These are phyloP conservation scores for Drosophila sulfurigaster DNA, from an alignment of 1,140 invertebrate genomes.

Conservation along the genomic window DNA sequence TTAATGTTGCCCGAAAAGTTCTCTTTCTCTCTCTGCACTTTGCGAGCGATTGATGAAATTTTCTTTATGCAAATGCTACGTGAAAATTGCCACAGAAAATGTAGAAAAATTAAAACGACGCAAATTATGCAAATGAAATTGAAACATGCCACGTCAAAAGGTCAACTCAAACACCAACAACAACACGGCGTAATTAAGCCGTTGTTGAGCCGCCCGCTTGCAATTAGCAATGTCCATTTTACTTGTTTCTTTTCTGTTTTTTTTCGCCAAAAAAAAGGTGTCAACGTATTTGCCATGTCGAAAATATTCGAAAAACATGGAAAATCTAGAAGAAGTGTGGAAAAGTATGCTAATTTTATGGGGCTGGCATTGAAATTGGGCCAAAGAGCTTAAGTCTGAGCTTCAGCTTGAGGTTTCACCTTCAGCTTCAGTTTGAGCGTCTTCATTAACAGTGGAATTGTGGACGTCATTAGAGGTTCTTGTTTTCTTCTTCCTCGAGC, in stretches of 20 bases:
- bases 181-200: constrained; percentile 69
- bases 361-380: constrained; percentile 69
- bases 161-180: constrained; percentile 58
- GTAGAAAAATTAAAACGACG: constrained; percentile 59
- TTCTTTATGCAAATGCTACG: constrained; percentile 65
- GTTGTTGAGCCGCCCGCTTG: constrained; percentile 69
- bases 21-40: neutral
- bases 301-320: constrained; percentile 57
- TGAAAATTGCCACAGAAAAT: constrained; percentile 54
- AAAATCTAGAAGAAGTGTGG: constrained; percentile 44
- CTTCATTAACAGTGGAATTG: constrained; percentile 47
- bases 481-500: constrained; percentile 11
- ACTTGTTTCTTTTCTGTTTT: constrained; percentile 27
- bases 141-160: constrained; percentile 50
- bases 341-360: constrained; percentile 75
- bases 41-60: constrained; percentile 32
- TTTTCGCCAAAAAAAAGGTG: constrained; percentile 52
- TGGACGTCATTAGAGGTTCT: constrained; percentile 30
- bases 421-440: constrained; percentile 34
- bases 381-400: constrained; percentile 63
- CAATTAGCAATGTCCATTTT: constrained; percentile 67
- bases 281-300: constrained; percentile 72
- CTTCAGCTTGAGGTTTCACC: constrained; percentile 56
- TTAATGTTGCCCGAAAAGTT: constrained; percentile 48
- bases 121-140: constrained; percentile 79